Percentiles rank a stretch among this genome's conserved stretches.
Evolutionary conservation across 2,888 invertebrate species (phyloP).

Genomic region (Neuroscelio doddi): DNA sequence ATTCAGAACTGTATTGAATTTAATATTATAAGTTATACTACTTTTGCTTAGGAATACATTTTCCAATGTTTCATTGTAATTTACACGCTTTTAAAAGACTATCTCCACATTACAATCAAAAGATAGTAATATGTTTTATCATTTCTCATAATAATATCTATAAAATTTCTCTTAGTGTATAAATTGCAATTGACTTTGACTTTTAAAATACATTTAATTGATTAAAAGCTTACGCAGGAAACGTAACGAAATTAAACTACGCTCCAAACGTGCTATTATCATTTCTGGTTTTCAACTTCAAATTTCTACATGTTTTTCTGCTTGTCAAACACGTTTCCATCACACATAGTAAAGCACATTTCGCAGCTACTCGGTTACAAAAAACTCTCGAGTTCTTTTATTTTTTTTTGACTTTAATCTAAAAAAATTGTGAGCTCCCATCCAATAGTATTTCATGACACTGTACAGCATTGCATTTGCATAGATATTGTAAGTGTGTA

Average conservation of each 20-base stretch:
- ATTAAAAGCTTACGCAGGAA: neutral
- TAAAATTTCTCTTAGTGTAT: no score
- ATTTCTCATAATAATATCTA: no score
- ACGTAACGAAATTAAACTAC: constrained; percentile 14
- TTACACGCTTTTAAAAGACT: no score
- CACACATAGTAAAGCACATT: constrained; percentile 23
- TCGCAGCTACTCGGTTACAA: constrained; percentile 23
- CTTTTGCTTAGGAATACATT: no score
- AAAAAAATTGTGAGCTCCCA: constrained; percentile 18
- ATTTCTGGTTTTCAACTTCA: constrained; percentile 27
- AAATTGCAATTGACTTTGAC: no score
- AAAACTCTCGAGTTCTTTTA: constrained; percentile 24
- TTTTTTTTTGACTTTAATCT: constrained; percentile 38
- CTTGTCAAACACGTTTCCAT: constrained; percentile 34
- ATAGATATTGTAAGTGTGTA: constrained; percentile 42
- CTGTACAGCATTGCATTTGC: constrained; percentile 29
- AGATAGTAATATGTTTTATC: no score
- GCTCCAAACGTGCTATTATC: constrained; percentile 24
- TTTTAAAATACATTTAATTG: no score
- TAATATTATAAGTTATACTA: no score
- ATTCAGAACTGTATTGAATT: no score
- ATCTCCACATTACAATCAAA: no score
- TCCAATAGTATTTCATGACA: constrained; percentile 13
- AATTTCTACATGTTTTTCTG: constrained; percentile 17
- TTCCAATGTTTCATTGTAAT: no score